Evolutionary conservation across 2,888 invertebrate species (phyloP).

Genomic region (Amphipyra tragopoginis): DNA sequence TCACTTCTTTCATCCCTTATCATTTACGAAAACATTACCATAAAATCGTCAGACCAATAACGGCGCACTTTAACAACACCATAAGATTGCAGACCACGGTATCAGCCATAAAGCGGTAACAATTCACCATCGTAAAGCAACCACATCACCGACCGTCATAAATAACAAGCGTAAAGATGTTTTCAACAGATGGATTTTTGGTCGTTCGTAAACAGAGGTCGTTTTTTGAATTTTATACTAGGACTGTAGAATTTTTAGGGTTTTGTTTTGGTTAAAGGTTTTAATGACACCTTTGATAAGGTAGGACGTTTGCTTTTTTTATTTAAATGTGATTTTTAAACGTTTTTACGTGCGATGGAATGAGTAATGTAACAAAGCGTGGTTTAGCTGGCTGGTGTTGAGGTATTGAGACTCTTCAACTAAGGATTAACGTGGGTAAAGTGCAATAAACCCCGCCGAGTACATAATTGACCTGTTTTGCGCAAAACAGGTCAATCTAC

Average conservation of each 20-base stretch:
- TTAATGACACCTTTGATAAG: constrained; percentile 18
- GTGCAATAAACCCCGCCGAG: constrained; percentile 24
- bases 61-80: constrained; percentile 54
- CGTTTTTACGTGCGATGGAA: no score
- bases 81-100: constrained; percentile 57
- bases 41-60: constrained; percentile 56
- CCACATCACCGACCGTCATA: constrained; percentile 63
- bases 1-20: constrained; percentile 40
- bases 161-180: constrained; percentile 68
- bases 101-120: constrained; percentile 65
- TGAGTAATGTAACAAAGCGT: no score
- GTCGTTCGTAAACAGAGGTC: constrained; percentile 42
- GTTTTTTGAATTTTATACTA: constrained; percentile 35
- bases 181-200: constrained; percentile 60
- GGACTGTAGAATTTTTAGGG: constrained; percentile 22
- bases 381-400: no score
- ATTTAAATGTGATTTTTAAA: no score
- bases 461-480: constrained; percentile 19
- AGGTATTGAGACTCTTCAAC: no score
- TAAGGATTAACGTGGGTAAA: not conserved
- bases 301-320: no score
- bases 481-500: constrained; percentile 17
- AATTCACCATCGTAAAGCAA: constrained; percentile 73
- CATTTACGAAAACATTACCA: constrained; percentile 48
- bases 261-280: constrained; percentile 3